Evolutionary conservation across 2,113 vertebrate species (phyloP).

Genomic region (Australoheros scitulus): DNA sequence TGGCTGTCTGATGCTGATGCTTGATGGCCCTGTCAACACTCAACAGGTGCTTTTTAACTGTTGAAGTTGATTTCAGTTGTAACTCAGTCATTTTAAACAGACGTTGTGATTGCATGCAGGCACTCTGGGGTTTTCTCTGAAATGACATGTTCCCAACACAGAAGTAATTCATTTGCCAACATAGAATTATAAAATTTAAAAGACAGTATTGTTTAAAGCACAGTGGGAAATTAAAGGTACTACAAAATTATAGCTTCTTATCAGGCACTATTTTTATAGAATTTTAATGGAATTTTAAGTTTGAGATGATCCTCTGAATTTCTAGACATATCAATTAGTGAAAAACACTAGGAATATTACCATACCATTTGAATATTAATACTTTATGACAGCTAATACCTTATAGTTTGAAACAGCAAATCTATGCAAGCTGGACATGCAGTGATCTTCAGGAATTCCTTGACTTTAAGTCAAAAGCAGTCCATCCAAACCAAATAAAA

Average conservation of each 20-base stretch:
- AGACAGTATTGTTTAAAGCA: background rate
- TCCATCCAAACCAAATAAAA: background rate
- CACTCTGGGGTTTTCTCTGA: background rate
- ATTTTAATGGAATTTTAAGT: background rate
- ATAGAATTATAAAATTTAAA: background rate
- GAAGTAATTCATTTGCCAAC: background rate
- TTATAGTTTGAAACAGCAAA: background rate
- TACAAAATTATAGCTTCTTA: background rate
- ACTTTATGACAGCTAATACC: background rate
- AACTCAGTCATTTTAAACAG: background rate
- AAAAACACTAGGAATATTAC: background rate
- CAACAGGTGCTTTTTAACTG: slow-evolving; percentile 63
- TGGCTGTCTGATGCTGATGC: background rate
- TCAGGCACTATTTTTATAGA: background rate
- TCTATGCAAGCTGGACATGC: background rate
- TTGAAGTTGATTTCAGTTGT: background rate
- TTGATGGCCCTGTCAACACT: slow-evolving; percentile 40
- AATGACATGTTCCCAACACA: background rate
- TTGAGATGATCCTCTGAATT: background rate
- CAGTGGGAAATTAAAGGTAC: background rate
- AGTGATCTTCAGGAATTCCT: background rate
- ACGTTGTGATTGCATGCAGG: background rate
- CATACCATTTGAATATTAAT: background rate
- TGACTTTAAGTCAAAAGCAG: background rate
- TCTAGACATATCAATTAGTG: background rate